Conservation (phyloP, 2,797 vertebrate genomes). For the Galagoides demidoff region DNA sequence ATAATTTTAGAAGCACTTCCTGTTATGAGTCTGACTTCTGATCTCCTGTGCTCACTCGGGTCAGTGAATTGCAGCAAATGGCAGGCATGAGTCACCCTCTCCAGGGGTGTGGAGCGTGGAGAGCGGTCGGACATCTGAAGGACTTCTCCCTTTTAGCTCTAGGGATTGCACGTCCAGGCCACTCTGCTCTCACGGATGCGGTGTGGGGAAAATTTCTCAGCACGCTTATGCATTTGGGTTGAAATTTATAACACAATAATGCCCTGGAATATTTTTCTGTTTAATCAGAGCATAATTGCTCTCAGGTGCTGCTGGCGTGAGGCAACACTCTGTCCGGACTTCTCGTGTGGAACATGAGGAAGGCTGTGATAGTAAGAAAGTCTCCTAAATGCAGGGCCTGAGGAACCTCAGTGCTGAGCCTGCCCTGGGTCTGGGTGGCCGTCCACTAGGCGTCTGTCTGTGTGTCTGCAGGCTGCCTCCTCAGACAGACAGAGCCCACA, state of each 20-base stretch:
- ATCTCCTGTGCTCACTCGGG: constrained; percentile 57
- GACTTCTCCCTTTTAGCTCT: background rate
- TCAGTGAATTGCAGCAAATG: constrained; percentile 65
- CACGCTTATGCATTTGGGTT: fast-evolving
- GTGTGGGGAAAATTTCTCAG: background rate
- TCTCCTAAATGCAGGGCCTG: background rate
- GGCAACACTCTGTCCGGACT: background rate
- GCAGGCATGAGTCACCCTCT: background rate
- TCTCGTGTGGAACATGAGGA: background rate
- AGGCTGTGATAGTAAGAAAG: too few relatives aligned
- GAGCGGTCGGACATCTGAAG: background rate
- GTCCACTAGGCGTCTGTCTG: background rate
- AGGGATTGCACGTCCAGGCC: too few relatives aligned
- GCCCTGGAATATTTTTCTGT: fast-evolving
- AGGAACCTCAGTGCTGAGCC: background rate
- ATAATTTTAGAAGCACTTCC: constrained; percentile 84
- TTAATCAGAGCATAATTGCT: background rate
- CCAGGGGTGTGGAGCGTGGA: background rate
- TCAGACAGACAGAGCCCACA: fast-evolving
- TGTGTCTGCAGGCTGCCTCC: fast-evolving
- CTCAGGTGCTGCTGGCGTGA: background rate
- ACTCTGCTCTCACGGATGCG: background rate
- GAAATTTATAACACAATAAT: background rate
- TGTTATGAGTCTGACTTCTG: constrained; percentile 69
- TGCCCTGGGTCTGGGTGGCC: fast-evolving